phyloP scores from a whole-genome alignment of 2,888 invertebrate species.

The Epinotia nisella region DNA sequence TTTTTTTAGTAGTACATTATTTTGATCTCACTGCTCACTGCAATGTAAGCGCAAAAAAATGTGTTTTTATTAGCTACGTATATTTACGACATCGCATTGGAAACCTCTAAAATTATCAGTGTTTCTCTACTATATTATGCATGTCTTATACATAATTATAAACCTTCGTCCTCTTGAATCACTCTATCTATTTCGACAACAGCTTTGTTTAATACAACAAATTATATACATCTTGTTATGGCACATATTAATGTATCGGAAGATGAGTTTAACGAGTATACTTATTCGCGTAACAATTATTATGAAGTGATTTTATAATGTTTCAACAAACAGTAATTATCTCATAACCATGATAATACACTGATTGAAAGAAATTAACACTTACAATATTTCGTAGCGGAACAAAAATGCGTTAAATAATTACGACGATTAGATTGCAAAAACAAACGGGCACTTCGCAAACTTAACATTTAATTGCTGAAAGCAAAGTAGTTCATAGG shows the following conservation, averaged over 20 bases:
- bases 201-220: too few relatives aligned
- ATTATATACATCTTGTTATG: too few relatives aligned
- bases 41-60: too few relatives aligned
- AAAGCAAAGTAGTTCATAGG: constrained; percentile 28
- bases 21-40: too few relatives aligned
- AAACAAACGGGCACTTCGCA: constrained; percentile 15
- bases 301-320: constrained; percentile 4
- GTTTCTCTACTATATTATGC: too few relatives aligned
- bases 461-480: constrained; percentile 33
- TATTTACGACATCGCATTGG: too few relatives aligned
- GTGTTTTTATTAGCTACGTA: too few relatives aligned
- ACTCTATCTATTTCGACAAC: too few relatives aligned
- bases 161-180: too few relatives aligned
- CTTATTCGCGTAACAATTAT: not conserved
- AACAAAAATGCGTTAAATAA: constrained; percentile 30
- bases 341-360: not conserved
- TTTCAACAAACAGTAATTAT: constrained; percentile 2
- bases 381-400: constrained; percentile 1
- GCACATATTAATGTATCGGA: not conserved
- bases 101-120: too few relatives aligned
- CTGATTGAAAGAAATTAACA: not conserved
- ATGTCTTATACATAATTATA: too few relatives aligned
- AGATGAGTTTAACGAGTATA: not conserved
- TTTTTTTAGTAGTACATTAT: too few relatives aligned
- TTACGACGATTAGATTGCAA: constrained; percentile 34